Evolutionary conservation across 35 echinoderm and acorn worm genomes (phyloP).

Genomic region (Patiria miniata): DNA sequence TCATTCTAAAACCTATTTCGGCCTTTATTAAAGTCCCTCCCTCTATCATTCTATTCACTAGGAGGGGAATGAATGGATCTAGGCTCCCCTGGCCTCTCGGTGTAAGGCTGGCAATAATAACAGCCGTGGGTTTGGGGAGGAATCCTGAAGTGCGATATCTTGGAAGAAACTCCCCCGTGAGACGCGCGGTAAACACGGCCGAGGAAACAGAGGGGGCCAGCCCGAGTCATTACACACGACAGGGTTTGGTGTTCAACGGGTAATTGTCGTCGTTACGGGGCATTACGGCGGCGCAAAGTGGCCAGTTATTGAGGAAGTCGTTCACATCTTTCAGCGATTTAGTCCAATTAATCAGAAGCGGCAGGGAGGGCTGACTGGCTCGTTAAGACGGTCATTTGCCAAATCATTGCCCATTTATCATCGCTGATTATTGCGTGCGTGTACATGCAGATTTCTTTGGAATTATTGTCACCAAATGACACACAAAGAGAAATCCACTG

Average conservation of each 20-base stretch:
- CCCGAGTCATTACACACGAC: background rate
- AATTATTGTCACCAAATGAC: too few relatives aligned
- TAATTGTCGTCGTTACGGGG: constrained; percentile 17
- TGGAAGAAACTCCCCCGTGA: background rate
- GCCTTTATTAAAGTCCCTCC: too few relatives aligned
- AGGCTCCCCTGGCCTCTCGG: background rate
- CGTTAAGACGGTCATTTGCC: constrained; percentile 11
- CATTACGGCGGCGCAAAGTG: constrained; percentile 1
- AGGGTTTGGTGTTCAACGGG: background rate
- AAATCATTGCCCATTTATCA: constrained; percentile 19
- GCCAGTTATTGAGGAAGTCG: constrained; percentile 17
- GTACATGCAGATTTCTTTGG: too few relatives aligned
- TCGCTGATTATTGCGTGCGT: background rate
- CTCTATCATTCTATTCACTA: background rate
- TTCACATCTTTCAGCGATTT: background rate
- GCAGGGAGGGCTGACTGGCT: background rate
- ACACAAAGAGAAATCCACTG: too few relatives aligned
- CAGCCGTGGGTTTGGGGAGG: background rate
- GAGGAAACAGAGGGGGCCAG: background rate
- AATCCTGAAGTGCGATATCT: background rate
- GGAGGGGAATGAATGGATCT: background rate
- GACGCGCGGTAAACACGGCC: background rate
- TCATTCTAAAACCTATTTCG: background rate
- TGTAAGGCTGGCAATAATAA: background rate
- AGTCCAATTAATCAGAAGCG: constrained; percentile 8